Evolutionary conservation across 2,797 vertebrate species (phyloP).

Genomic region (Leptatherina wallacei): DNA sequence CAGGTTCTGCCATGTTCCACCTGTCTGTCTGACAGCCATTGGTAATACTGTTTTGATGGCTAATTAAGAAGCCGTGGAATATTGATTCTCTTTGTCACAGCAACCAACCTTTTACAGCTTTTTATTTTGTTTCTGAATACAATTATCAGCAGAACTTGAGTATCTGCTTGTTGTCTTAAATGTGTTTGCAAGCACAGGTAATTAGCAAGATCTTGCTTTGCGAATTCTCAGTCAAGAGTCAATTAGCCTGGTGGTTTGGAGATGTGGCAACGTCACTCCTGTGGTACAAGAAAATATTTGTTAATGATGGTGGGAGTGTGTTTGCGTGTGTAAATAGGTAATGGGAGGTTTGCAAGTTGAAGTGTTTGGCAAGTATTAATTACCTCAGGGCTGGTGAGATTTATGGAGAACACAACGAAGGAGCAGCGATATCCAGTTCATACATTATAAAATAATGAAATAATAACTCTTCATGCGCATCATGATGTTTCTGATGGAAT

Average conservation of each 20-base stretch:
- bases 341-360: constrained; percentile 25
- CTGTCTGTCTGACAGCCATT: constrained; percentile 31
- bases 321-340: constrained; percentile 27
- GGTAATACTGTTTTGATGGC: constrained; percentile 1
- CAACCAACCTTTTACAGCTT: constrained; percentile 59
- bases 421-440: constrained; percentile 25
- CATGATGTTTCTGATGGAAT: constrained; percentile 2
- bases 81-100: constrained; percentile 48
- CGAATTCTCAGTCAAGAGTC: constrained; percentile 83
- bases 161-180: constrained; percentile 30
- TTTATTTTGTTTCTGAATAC: constrained; percentile 71
- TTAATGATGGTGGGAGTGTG: constrained; percentile 46
- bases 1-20: no score
- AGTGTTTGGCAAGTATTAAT: constrained; percentile 85
- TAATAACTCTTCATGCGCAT: neutral
- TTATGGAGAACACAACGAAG: constrained; percentile 10
- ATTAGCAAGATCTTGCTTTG: constrained; percentile 79
- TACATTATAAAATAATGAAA: constrained; percentile 13
- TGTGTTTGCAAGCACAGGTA: constrained; percentile 70
- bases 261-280: constrained; percentile 71
- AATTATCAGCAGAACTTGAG: constrained; percentile 48
- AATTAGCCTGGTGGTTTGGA: constrained; percentile 83
- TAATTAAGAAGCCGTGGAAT: constrained; percentile 57
- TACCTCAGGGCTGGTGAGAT: constrained; percentile 66
- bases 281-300: constrained; percentile 56